Evolutionary conservation across 2,888 invertebrate species (phyloP).

Genomic region (Chorisops tibialis): DNA sequence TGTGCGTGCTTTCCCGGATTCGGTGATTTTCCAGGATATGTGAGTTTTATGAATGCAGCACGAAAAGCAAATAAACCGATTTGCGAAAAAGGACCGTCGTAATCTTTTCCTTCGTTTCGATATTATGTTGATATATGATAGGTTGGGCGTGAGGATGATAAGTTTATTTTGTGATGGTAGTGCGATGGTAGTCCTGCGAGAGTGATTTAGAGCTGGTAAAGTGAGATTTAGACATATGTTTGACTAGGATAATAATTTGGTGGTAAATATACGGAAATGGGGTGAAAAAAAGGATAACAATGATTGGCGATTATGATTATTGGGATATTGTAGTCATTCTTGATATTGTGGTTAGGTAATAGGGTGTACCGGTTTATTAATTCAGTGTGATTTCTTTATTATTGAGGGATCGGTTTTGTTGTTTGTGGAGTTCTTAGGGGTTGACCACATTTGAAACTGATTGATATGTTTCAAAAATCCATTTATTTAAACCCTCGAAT

Average conservation of each 20-base stretch:
- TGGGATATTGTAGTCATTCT: neutral
- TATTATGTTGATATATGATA: conserved; percentile 7
- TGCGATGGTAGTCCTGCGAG: neutral
- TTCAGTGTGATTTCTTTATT: too few relatives aligned
- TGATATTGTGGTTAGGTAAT: neutral
- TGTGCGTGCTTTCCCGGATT: conserved; percentile 23
- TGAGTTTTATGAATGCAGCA: conserved; percentile 23
- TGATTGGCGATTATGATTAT: conserved; percentile 19
- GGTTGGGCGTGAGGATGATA: conserved; percentile 10
- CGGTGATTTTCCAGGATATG: conserved; percentile 25
- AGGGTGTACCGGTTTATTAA: too few relatives aligned
- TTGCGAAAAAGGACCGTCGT: conserved; percentile 22
- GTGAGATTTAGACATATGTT: conserved; percentile 16
- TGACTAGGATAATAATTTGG: conserved; percentile 3
- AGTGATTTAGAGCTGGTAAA: conserved; percentile 6
- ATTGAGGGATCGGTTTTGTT: too few relatives aligned
- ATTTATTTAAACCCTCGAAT: too few relatives aligned
- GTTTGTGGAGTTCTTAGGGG: too few relatives aligned
- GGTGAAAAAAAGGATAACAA: conserved; percentile 5
- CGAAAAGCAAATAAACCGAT: conserved; percentile 27
- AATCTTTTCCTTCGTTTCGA: conserved; percentile 15
- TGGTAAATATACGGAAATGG: neutral
- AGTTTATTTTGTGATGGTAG: conserved; percentile 1
- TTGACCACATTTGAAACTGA: too few relatives aligned
- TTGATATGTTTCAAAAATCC: too few relatives aligned